Percentiles rank a stretch among this genome's conserved stretches.
These are phyloP conservation scores for Cephus sareptanus DNA, from an alignment of 2,888 invertebrate genomes.

Conservation along the genomic window DNA sequence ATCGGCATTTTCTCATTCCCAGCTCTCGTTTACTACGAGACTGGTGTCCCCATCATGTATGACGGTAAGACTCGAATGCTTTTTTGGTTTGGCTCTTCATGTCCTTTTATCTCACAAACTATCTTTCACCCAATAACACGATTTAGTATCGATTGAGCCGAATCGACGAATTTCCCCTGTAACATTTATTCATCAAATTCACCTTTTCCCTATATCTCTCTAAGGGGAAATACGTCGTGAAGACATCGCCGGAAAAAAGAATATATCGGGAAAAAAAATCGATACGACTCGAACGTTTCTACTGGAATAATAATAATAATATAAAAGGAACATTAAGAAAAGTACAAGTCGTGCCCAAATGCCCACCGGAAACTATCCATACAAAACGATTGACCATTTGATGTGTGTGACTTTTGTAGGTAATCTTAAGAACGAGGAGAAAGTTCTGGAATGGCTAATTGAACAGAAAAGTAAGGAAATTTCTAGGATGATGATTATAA, in stretches of 20 bases:
- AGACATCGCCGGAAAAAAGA: too few relatives aligned
- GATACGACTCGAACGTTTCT: too few relatives aligned
- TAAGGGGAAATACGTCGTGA: too few relatives aligned
- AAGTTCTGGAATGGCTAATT: constrained; percentile 95
- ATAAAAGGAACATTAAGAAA: too few relatives aligned
- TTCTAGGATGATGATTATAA: constrained; percentile 66
- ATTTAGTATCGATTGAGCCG: too few relatives aligned
- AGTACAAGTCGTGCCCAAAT: too few relatives aligned
- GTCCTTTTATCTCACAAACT: neutral
- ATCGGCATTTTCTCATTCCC: constrained; percentile 94
- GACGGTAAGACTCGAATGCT: constrained; percentile 78
- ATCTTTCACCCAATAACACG: too few relatives aligned
- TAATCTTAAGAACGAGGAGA: constrained; percentile 94
- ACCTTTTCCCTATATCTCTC: too few relatives aligned
- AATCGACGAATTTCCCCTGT: too few relatives aligned
- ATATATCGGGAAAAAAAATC: too few relatives aligned
- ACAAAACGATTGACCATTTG: constrained; percentile 7
- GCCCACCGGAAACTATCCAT: neutral
- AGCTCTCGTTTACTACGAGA: constrained; percentile 92
- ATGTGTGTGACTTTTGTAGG: constrained; percentile 74
- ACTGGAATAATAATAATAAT: too few relatives aligned
- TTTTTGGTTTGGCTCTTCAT: neutral
- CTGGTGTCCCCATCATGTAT: constrained; percentile 93
- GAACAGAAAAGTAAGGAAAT: constrained; percentile 94
- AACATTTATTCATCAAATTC: too few relatives aligned